Conservation (phyloP, 2,888 invertebrate species). For the Ethmia dodecea region DNA sequence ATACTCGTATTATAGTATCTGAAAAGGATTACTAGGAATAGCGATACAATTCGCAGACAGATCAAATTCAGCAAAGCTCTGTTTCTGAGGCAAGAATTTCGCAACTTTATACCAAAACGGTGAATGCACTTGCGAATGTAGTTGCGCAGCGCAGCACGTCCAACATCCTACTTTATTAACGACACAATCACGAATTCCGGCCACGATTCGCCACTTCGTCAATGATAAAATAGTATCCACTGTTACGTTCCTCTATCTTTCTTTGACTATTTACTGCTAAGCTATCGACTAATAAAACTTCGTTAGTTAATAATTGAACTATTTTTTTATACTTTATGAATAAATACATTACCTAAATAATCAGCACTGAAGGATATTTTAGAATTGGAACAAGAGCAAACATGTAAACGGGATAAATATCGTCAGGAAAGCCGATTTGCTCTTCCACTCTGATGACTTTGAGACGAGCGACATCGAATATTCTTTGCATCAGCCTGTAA, state of each 20-base stretch:
- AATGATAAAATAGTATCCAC: conserved; percentile 29
- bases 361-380: too few relatives aligned
- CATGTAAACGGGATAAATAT: conserved; percentile 91
- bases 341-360: too few relatives aligned
- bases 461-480: conserved; percentile 85
- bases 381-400: conserved; percentile 87
- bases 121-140: conserved; percentile 51
- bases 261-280: too few relatives aligned
- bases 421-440: conserved; percentile 91
- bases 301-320: too few relatives aligned
- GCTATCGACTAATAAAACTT: too few relatives aligned
- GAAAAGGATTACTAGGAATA: conserved; percentile 6
- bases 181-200: conserved; percentile 59
- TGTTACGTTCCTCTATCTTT: too few relatives aligned
- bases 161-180: conserved; percentile 51
- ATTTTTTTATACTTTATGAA: too few relatives aligned
- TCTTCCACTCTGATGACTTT: conserved; percentile 81
- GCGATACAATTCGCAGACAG: conserved; percentile 20
- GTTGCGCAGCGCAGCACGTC: conserved; percentile 44
- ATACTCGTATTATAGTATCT: too few relatives aligned
- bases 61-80: conserved; percentile 26
- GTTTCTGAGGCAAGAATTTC: conserved; percentile 45
- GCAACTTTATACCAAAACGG: conserved; percentile 44
- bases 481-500: conserved; percentile 72
- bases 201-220: conserved; percentile 57